Conservation (phyloP, 2,113 vertebrate genomes). For the Amphiprion percula region DNA sequence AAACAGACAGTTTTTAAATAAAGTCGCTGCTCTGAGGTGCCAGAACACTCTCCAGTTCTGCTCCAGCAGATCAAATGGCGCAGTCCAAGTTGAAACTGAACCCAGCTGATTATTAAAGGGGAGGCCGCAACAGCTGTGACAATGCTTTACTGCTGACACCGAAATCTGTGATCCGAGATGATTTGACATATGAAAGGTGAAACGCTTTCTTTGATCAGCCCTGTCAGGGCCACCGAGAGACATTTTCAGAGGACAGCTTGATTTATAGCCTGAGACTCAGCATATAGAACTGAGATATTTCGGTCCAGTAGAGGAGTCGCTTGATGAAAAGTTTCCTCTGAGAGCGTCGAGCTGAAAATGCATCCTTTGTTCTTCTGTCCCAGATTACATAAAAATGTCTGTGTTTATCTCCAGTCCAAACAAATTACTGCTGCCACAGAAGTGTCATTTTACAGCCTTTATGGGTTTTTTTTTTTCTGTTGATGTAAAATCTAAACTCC, state of each 20-base stretch:
- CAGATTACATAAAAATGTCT: neutral
- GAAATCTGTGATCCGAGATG: constrained; percentile 38
- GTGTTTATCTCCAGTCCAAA: constrained; percentile 26
- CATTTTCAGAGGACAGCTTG: neutral
- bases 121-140: neutral
- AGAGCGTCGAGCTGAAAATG: too few species aligned
- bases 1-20: constrained; percentile 46
- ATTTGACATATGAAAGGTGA: constrained; percentile 24
- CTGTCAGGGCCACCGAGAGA: constrained; percentile 20
- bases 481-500: constrained; percentile 32
- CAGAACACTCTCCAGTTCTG: neutral
- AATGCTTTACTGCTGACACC: constrained; percentile 2
- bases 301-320: neutral
- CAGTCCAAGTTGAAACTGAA: neutral
- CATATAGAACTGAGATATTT: neutral
- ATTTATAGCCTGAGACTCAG: constrained; percentile 30
- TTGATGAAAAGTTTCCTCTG: neutral
- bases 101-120: constrained; percentile 11
- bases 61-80: neutral
- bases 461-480: constrained; percentile 36
- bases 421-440: neutral
- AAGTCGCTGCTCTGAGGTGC: constrained; percentile 13
- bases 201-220: constrained; percentile 16
- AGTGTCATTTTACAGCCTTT: constrained; percentile 24
- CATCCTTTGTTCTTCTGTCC: neutral